Evolutionary conservation across 2,113 vertebrate genomes (phyloP), one percentile per base, ranked within the genome.

Genomic region (Origma solitaria): DNA sequence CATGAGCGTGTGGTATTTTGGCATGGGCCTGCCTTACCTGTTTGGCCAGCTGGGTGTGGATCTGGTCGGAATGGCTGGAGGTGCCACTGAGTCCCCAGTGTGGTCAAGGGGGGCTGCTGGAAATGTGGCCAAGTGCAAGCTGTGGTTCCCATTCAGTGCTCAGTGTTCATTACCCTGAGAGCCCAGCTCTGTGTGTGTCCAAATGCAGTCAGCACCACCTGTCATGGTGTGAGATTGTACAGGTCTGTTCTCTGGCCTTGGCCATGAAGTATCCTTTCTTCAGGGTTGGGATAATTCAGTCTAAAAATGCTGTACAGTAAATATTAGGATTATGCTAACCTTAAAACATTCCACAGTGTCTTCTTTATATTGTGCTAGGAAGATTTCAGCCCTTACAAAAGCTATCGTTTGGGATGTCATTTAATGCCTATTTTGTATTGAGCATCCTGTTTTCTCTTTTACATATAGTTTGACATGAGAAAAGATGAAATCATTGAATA

Each of bases 121-220:
- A 17, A 66, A 33, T 6, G 69, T 56, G 62, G 11, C 42, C 38
- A 20, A 9, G 27, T 27, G 25, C 51, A 9, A 3, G 10, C 25
- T 27, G 15, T 8, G 53, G 10, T 2, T 51, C 14, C 20, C 65
- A 19, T 19, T 15, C 33, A 11, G 2, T 17, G 35, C 19, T 9
- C 53, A 19, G 14, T 5, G 33, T 7, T 49, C 18, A 2, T 16
- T 6, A 3, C 31, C 16, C 40, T 13, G 61, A 68, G 42, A 7
- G 53, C 2, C 7, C 31, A 73, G 45, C 73, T 49, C 68, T 20
- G 2, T 11, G 7, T 4, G 20, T 79, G 65, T 24, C 44, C 76
- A 47, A 38, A 35, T 1, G 0, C 27, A 37, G 8, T 25, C 6
- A 2, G 2, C 22, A 19, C 38, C 8, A 10, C 45, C 28, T 70